Evolutionary conservation across 2,888 invertebrate genomes (phyloP).

Genomic region (Masnerella sp.): DNA sequence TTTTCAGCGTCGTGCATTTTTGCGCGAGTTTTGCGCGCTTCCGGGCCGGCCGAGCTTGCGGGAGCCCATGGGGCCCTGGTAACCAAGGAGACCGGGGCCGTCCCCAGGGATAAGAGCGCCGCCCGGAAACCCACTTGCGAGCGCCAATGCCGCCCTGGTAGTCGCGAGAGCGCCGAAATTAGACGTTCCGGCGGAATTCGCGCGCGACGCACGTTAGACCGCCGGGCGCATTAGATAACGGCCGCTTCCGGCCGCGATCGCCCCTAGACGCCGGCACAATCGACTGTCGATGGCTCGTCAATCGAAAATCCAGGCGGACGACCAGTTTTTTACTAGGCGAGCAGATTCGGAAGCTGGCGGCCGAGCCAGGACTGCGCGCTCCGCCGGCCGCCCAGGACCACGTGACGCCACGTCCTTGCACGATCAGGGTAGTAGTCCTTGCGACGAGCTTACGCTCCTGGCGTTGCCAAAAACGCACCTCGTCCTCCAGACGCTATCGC

Average conservation of each 20-base stretch:
- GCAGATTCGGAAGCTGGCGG: conserved; percentile 72
- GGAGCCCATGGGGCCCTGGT: conserved; percentile 66
- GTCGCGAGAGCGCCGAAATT: conserved; percentile 58
- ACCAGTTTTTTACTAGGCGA: conserved; percentile 77
- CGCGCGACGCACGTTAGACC: background rate
- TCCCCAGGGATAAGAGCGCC: conserved; percentile 69
- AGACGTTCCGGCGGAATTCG: conserved; percentile 55
- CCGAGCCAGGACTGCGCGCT: conserved; percentile 10
- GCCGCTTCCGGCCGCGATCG: background rate
- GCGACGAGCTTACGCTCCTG: conserved; percentile 62
- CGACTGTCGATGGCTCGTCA: conserved; percentile 77
- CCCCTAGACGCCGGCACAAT: conserved; percentile 63
- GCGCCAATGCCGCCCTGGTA: conserved; percentile 62
- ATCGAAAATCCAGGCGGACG: conserved; percentile 76
- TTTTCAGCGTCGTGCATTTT: conserved; percentile 63
- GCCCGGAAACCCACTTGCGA: conserved; percentile 25
- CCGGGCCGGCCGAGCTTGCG: conserved; percentile 32
- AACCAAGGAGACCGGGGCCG: conserved; percentile 69
- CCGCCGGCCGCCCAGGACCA: conserved; percentile 66
- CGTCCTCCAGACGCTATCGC: too few species aligned
- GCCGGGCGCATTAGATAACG: conserved; percentile 35
- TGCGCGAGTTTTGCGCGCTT: conserved; percentile 59
- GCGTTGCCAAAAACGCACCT: conserved; percentile 60
- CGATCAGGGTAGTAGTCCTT: conserved; percentile 75
- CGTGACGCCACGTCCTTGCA: conserved; percentile 76